phyloP scores from a whole-genome alignment of 2,797 vertebrate species.

The Tragelaphus eurycerus region DNA sequence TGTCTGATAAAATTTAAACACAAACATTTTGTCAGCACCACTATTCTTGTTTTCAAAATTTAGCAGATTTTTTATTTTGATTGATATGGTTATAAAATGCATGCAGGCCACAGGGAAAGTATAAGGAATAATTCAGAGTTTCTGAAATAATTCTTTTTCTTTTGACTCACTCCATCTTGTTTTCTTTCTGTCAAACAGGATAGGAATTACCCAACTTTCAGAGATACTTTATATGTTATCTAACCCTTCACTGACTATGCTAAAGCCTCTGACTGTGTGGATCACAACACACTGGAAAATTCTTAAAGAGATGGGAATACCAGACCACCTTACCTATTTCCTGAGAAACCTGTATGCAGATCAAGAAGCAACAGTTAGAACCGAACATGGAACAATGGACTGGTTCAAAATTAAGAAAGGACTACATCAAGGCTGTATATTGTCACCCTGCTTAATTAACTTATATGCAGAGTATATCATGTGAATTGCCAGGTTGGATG shows the following conservation, averaged over 20 bases:
- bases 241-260: not conserved
- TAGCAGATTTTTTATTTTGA: not conserved
- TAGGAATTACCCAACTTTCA: not conserved
- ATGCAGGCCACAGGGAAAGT: not conserved
- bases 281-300: not conserved
- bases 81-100: not conserved
- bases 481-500: not conserved
- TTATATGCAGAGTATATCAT: not conserved
- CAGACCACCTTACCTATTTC: not conserved
- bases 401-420: not conserved
- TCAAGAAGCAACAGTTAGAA: not conserved
- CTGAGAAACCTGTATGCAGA: not conserved
- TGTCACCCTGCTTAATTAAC: not conserved
- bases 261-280: not conserved
- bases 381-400: not conserved
- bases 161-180: not conserved
- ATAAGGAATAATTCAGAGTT: not conserved
- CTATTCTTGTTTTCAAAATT: not conserved
- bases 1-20: not conserved
- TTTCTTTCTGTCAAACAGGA: not conserved
- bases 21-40: not conserved
- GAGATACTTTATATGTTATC: not conserved
- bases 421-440: not conserved
- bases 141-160: not conserved
- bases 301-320: not conserved